These are phyloP conservation scores for Aurelia coerulea DNA, from an alignment of 30 jellyfish, hydroid and myxozoan species.

Conservation along the genomic window DNA sequence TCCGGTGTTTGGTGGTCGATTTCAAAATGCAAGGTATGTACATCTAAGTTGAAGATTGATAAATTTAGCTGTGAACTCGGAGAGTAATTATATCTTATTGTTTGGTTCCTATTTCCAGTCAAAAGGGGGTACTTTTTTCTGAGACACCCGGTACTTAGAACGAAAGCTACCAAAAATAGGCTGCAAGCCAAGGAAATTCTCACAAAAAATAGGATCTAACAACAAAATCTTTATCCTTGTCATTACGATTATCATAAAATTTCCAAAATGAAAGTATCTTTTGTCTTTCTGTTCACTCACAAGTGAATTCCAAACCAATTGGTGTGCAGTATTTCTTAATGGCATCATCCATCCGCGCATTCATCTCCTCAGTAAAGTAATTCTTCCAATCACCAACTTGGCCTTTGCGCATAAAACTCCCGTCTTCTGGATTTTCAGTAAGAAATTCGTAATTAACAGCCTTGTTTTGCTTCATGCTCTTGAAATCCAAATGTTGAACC, in stretches of 20 bases:
- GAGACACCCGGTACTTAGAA: too few relatives aligned
- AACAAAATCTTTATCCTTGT: too few relatives aligned
- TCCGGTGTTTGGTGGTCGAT: too few relatives aligned
- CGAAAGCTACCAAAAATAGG: too few relatives aligned
- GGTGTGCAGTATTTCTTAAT: slow-evolving; percentile 10
- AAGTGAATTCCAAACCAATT: slow-evolving; percentile 6
- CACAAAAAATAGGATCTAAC: too few relatives aligned
- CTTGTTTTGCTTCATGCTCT: slow-evolving; percentile 15
- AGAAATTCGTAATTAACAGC: background rate
- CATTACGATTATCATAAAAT: background rate
- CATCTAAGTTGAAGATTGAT: too few relatives aligned
- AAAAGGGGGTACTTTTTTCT: too few relatives aligned
- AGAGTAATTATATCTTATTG: too few relatives aligned
- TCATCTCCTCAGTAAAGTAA: slow-evolving; percentile 34
- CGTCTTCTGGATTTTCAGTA: background rate
- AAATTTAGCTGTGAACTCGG: too few relatives aligned
- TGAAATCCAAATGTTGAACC: slow-evolving; percentile 11
- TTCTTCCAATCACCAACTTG: slow-evolving; percentile 40
- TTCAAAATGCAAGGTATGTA: too few relatives aligned
- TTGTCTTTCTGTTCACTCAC: background rate
- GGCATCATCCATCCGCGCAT: slow-evolving; percentile 26
- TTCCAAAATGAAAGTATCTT: background rate
- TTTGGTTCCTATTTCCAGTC: too few relatives aligned
- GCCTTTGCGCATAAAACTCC: slow-evolving; percentile 33
- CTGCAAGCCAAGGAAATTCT: too few relatives aligned